phyloP scores from a whole-genome alignment of 30 jellyfish, hydroid and myxozoan genomes.

The Phacellophora camtschatica region DNA sequence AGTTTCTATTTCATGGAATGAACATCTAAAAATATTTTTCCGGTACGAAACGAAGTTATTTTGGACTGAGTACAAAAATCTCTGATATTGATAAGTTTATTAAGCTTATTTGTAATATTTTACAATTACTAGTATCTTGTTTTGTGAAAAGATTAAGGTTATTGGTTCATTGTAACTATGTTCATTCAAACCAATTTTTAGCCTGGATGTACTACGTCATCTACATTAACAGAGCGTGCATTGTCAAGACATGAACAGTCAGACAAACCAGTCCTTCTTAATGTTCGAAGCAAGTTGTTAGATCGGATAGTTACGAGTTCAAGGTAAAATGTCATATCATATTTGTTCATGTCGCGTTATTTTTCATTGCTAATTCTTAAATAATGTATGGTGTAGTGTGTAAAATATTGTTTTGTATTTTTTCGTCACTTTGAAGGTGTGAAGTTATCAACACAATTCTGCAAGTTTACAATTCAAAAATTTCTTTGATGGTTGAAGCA shows the following conservation, averaged over 20 bases:
- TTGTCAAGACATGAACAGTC: constrained; percentile 85
- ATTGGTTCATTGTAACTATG: background rate
- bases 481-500: constrained; percentile 44
- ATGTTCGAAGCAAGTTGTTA: constrained; percentile 40
- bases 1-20: too few species aligned
- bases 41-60: too few species aligned
- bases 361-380: background rate
- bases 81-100: too few species aligned
- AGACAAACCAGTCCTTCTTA: constrained; percentile 56
- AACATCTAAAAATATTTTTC: too few species aligned
- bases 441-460: constrained; percentile 40
- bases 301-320: constrained; percentile 58
- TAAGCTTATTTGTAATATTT: too few species aligned
- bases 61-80: too few species aligned
- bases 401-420: too few species aligned
- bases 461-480: constrained; percentile 29
- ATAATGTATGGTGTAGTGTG: too few species aligned
- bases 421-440: constrained; percentile 22
- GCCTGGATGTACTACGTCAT: constrained; percentile 31
- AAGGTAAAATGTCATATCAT: constrained; percentile 18
- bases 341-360: background rate
- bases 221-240: constrained; percentile 81
- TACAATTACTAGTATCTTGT: too few species aligned
- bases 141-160: background rate
- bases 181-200: background rate